Percentiles rank a stretch among this genome's conserved stretches.
Evolutionary conservation across 2,113 vertebrate species (phyloP).

Genomic region (Anthoscopus minutus): DNA sequence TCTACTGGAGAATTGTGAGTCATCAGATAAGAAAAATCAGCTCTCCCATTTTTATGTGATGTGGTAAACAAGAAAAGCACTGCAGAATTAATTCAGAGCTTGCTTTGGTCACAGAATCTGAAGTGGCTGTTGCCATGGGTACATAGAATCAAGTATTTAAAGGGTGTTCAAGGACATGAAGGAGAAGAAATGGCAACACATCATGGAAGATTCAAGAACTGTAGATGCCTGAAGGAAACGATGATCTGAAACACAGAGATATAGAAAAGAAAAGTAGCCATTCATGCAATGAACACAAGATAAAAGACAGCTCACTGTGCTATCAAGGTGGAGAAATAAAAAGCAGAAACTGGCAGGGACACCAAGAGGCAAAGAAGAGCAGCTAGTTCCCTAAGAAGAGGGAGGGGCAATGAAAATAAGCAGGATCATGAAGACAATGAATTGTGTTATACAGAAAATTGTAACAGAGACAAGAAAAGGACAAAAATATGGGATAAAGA

Average conservation of each 20-base stretch:
- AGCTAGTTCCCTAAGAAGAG: neutral
- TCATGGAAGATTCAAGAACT: neutral
- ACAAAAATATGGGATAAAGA: neutral
- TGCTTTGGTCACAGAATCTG: constrained; percentile 26
- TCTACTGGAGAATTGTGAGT: neutral
- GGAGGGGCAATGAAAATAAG: neutral
- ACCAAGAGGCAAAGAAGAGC: neutral
- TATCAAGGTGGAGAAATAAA: neutral
- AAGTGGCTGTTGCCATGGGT: constrained; percentile 49
- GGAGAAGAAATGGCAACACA: neutral
- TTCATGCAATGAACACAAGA: neutral
- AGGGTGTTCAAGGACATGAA: constrained; percentile 7
- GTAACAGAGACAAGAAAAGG: neutral
- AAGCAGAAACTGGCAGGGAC: neutral
- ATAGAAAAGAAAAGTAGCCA: neutral
- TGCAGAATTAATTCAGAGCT: constrained; percentile 15
- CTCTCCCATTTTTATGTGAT: neutral
- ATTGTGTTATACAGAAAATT: neutral
- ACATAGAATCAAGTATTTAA: neutral
- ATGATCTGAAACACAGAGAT: neutral
- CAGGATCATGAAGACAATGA: neutral
- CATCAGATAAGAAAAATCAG: constrained; percentile 26
- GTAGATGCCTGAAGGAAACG: neutral
- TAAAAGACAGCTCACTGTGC: neutral
- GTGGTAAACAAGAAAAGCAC: constrained; percentile 40